Base-by-base conservation (phyloP, 1,140 invertebrate genomes). In the Dufourea novaeangliae region DNA sequence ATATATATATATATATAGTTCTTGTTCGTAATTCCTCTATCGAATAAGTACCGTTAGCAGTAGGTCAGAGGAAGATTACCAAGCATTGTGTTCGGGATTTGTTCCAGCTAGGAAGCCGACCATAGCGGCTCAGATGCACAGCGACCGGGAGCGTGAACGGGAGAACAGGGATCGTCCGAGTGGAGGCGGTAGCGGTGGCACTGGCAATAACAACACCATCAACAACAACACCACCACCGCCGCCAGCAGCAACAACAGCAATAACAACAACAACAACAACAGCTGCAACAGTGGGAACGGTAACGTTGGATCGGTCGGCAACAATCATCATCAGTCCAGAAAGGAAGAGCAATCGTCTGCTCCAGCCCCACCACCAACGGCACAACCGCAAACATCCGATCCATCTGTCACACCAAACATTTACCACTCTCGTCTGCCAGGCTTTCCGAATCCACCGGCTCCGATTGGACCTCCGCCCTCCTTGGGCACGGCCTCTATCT, bases 21-120 rank as follows among this genome's bases (percentile, higher is more conserved):
- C n/a, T n/a, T n/a, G n/a, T n/a, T n/a, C n/a, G n/a, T n/a, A n/a
- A n/a, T 20, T 17, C 27, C 37, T 25, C 5, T 39, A 27, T 22
- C 12, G 62, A 70, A 34, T 72, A 75, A 79, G 44, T 44, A 6
- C 14, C 17, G n/a, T 27, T 22, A 57, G 62, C 63, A 73, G 64
- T 79, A 79, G 72, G 79, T 80, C 86, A 90, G 85, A 88, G 82
- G 88, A 91, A 88, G 84, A 84, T 89, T 90, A 91, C 86, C 89
- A 91, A 91, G 89, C 88, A 91, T 84, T 91, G 85, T 92, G 88
- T 91, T 91, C 88, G 88, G 85, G 84, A 88, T 93, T 93, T 93
- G 92, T 93, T 93, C 84, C 90, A 93, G 92, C 91, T 92, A 93
- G 92, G 92, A 93, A 93, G 92, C 90, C 92, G 90, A 89, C 91